These are phyloP conservation scores for Menidia beryllina DNA, from an alignment of 2,113 vertebrate species.

Conservation along the genomic window DNA sequence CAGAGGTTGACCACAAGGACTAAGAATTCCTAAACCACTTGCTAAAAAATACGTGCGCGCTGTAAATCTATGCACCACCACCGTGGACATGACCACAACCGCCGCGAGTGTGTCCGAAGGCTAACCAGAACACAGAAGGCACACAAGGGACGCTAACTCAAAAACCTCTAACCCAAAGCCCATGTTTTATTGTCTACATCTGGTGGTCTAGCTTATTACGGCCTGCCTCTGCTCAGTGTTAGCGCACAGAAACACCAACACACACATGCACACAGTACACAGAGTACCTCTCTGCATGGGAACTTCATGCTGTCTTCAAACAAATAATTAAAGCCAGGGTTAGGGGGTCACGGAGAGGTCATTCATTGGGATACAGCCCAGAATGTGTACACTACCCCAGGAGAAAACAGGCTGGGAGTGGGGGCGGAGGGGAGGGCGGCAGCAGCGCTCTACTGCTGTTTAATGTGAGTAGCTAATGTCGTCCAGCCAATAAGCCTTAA, in stretches of 20 bases:
- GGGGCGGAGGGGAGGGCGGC: slow-evolving; percentile 15
- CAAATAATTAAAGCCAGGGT: slow-evolving; percentile 99
- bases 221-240: slow-evolving; percentile 81
- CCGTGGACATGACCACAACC: slow-evolving; percentile 65
- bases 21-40: slow-evolving; percentile 70
- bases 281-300: slow-evolving; percentile 91
- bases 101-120: slow-evolving; percentile 59
- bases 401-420: slow-evolving; percentile 52
- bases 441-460: slow-evolving; percentile 48
- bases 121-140: slow-evolving; percentile 65
- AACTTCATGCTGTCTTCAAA: slow-evolving; percentile 99
- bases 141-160: slow-evolving; percentile 65
- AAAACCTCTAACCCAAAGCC: slow-evolving; percentile 68
- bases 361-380: slow-evolving; percentile 95
- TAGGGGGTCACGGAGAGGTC: slow-evolving; percentile 94
- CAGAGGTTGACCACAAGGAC: slow-evolving; percentile 68
- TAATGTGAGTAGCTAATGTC: slow-evolving; percentile 60
- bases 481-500: slow-evolving; percentile 50
- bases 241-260: slow-evolving; percentile 60
- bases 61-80: slow-evolving; percentile 77
- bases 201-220: slow-evolving; percentile 90
- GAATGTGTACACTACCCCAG: slow-evolving; percentile 92
- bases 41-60: slow-evolving; percentile 69
- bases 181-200: slow-evolving; percentile 96
- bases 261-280: slow-evolving; percentile 74